Evolutionary conservation across 2,113 vertebrate species (phyloP).

Genomic region (Oxygymnocypris stewartii): DNA sequence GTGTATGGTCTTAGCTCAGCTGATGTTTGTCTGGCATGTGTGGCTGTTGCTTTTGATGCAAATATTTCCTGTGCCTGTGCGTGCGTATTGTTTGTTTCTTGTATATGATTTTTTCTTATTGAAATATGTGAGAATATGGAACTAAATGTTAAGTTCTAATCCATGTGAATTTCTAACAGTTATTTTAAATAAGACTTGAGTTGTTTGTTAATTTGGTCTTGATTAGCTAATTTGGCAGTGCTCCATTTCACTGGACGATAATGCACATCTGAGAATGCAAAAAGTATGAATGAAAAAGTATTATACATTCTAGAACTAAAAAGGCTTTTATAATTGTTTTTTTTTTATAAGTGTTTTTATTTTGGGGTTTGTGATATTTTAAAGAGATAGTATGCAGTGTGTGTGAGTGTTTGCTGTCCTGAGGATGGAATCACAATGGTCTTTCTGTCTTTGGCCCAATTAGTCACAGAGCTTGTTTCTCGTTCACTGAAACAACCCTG

Average conservation of each 20-base stretch:
- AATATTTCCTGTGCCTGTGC: not conserved
- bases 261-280: not conserved
- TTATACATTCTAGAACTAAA: not conserved
- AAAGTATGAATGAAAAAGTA: not conserved
- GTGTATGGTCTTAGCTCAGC: not conserved
- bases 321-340: not conserved
- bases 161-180: not conserved
- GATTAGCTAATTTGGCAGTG: not conserved
- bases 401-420: conserved; percentile 23
- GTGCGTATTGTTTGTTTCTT: not conserved
- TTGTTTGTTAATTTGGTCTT: not conserved
- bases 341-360: not conserved
- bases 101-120: not conserved
- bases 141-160: not conserved
- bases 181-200: no score
- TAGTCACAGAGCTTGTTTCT: conserved; percentile 40
- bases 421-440: conserved; percentile 47
- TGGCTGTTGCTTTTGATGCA: not conserved
- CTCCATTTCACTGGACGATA: not conserved
- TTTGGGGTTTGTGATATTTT: not conserved
- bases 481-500: conserved; percentile 5
- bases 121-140: not conserved
- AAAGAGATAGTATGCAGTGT: not conserved
- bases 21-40: not conserved
- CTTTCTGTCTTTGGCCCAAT: conserved; percentile 56